These are phyloP conservation scores for Lasioglossum oenotherae DNA, from an alignment of 2,888 invertebrate species.

Conservation along the genomic window DNA sequence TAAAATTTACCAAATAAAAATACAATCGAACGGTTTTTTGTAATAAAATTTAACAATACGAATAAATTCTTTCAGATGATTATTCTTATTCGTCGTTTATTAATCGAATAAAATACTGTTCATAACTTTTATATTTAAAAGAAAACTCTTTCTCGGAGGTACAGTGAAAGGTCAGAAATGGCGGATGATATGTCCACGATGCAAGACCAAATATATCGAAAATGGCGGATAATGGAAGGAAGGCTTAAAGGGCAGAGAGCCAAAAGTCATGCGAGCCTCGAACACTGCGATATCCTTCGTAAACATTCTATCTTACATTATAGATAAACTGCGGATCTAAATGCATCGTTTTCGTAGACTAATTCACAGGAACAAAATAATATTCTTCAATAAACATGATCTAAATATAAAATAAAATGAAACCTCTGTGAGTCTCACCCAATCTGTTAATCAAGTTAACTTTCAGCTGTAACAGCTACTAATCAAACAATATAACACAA, in stretches of 20 bases:
- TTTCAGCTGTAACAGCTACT: background rate
- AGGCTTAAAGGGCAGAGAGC: constrained; percentile 21
- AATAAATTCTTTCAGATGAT: background rate
- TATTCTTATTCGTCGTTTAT: constrained; percentile 3
- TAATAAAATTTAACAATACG: background rate
- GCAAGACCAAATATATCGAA: background rate
- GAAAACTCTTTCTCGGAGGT: background rate
- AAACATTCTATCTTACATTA: constrained; percentile 40
- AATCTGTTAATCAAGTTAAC: background rate
- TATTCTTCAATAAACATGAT: background rate
- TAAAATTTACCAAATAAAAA: background rate
- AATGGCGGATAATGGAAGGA: background rate
- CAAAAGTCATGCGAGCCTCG: background rate
- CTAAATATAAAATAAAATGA: background rate
- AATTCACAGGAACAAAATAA: background rate
- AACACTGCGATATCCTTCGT: background rate
- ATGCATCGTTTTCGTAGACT: background rate
- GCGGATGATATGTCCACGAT: constrained; percentile 3
- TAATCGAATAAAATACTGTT: background rate
- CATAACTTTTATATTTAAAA: background rate
- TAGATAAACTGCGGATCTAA: constrained; percentile 14
- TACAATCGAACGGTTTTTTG: background rate
- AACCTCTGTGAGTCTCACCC: background rate
- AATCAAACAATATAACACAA: background rate
- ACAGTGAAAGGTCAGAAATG: background rate